These are phyloP conservation scores for Anthopleura sola DNA, from an alignment of 64 coral and sea anemone species.

Conservation along the genomic window DNA sequence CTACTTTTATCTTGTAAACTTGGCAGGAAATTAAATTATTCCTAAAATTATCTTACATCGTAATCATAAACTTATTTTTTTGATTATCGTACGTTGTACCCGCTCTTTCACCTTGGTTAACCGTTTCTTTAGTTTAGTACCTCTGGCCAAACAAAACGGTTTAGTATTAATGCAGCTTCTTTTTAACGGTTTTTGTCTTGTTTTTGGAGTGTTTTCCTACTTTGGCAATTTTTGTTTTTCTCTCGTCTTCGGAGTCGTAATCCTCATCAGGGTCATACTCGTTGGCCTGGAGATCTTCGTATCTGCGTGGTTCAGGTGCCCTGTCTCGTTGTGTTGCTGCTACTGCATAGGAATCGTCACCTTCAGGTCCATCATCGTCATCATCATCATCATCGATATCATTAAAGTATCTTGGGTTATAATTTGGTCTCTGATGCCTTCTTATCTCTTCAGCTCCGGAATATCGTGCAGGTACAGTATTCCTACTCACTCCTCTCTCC, in stretches of 20 bases:
- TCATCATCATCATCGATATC: slow-evolving; percentile 38
- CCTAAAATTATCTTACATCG: too few species aligned
- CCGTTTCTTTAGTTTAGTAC: not conserved
- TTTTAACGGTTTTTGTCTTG: not conserved
- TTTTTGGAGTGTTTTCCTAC: not conserved
- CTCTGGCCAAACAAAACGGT: not conserved
- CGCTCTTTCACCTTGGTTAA: not conserved
- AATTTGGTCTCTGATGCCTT: slow-evolving; percentile 6
- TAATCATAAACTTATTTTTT: too few species aligned
- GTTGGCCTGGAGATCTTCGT: slow-evolving; percentile 28
- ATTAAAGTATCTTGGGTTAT: slow-evolving; percentile 36
- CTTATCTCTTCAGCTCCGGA: not conserved
- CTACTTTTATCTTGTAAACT: too few species aligned
- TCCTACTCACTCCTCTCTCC: slow-evolving; percentile 39
- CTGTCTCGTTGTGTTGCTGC: slow-evolving; percentile 13
- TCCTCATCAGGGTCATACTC: slow-evolving; percentile 75
- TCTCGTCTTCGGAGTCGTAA: slow-evolving; percentile 55
- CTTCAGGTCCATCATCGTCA: slow-evolving; percentile 18
- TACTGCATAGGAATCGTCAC: not conserved
- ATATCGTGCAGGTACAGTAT: slow-evolving; percentile 44
- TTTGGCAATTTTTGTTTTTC: slow-evolving; percentile 84
- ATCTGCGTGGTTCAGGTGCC: not conserved
- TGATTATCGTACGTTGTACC: too few species aligned
- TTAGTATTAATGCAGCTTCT: not conserved
- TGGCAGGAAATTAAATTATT: too few species aligned